Evolutionary conservation across 2,797 vertebrate species (phyloP), one percentile per base, ranked within the genome.

Genomic region (Psittacula derbiana): DNA sequence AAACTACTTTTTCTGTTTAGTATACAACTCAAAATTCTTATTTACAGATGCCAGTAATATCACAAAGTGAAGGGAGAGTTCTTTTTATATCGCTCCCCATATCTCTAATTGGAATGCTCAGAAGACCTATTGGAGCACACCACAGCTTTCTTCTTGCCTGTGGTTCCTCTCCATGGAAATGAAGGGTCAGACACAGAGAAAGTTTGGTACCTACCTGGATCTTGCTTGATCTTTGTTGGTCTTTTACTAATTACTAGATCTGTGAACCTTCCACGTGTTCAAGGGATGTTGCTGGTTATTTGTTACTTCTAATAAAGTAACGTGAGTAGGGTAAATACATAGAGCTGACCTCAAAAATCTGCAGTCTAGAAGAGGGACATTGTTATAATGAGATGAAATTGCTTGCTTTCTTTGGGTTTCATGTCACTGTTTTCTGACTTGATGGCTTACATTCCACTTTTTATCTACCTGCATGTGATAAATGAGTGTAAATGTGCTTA

Each of bases 301-400:
- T 47, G 27, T 11, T 65, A 20, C 41, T 60, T 72, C n/a, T 67
- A 23, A 66, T 28, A 52, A 52, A 30, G 33, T 16, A 28, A 41
- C 0, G 0, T 11, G 28, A 65, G 24, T 15, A 43, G 16, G 36
- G 25, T 14, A 33, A 60, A 27, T 12, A 38, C 4, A 40, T 4
- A 58, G 31, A 71, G 14, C 6, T 90, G 47, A 40, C 38, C 36
- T 55, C 33, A 72, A 60, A 76, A 80, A 70, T 52, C 50, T 84
- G 27, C 38, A 65, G 21, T 16, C 60, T 33, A 10, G 41, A 43
- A 44, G 14, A 79, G 12, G 10, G 25, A 25, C 24, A 1, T 11
- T 69, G 72, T 10, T 49, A 1, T 10, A 49, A 62, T 18, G 24
- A 80, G 38, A 53, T 52, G 1, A 33, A 65, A 70, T 80, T 80